phyloP scores from a whole-genome alignment of 1,140 invertebrate genomes.

The Cardiocondyla obscurior region DNA sequence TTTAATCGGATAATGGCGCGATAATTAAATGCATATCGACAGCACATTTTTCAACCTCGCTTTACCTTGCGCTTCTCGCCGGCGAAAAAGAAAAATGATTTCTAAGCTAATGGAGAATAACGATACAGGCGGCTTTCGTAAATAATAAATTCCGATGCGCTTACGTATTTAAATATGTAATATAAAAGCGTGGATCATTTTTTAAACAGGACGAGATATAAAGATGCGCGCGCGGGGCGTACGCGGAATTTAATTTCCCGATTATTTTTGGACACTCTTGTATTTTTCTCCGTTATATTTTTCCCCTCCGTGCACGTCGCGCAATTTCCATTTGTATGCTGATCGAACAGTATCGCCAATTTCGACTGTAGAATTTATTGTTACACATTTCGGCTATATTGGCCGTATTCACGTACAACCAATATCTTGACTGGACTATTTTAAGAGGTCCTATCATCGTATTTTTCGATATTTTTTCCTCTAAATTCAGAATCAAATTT shows the following conservation, averaged over 20 bases:
- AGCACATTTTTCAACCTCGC: background rate
- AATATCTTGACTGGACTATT: background rate
- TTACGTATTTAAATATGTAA: background rate
- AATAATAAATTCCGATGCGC: too few species aligned
- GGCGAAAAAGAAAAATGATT: slow-evolving; percentile 27
- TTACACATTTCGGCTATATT: background rate
- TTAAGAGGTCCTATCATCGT: background rate
- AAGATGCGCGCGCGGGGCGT: background rate
- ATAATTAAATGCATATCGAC: slow-evolving; percentile 47
- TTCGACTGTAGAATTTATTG: slow-evolving; percentile 27
- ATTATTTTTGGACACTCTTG: background rate
- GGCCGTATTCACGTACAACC: background rate
- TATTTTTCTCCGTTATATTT: slow-evolving; percentile 18
- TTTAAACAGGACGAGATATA: background rate
- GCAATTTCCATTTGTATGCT: slow-evolving; percentile 26
- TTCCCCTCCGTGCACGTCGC: background rate
- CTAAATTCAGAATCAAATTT: too few species aligned
- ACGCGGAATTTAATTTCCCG: slow-evolving; percentile 14
- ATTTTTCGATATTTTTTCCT: background rate
- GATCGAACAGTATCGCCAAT: slow-evolving; percentile 39
- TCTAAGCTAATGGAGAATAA: slow-evolving; percentile 20
- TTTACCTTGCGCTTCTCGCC: background rate
- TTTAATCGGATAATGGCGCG: slow-evolving; percentile 58
- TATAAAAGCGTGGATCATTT: background rate
- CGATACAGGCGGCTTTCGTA: too few species aligned